Base-by-base conservation (phyloP, 2,888 invertebrate genomes). In the Patella caerulea region DNA sequence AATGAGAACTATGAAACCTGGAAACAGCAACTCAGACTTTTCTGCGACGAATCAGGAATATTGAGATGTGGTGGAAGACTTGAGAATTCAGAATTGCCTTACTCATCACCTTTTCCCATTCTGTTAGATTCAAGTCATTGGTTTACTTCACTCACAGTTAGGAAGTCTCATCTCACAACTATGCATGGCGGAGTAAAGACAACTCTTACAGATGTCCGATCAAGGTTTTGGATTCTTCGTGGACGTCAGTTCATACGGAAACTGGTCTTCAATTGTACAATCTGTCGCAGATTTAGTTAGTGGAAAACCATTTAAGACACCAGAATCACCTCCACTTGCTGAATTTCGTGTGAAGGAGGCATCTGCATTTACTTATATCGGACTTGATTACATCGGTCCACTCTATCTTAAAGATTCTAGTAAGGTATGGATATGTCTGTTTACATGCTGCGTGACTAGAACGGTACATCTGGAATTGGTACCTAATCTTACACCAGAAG, bases 381-480 rank as follows among this genome's bases (percentile, higher is more conserved):
- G 76, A 19, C 29, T 76, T 29, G 76, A 76, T 71, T 76, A 52
- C 76, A 76, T 59, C 29, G 72, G 76, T 29, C 56, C 52, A 29
- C 29, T 76, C 34, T 45, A 55, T 56, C 55, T 73, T n/a, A 76
- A 73, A 29, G 53, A 29, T 76, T 19, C 5, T 53, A 56, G 54
- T 34, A 29, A 19, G 17, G 11, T 52, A 73, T 54, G 72, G 45
- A 55, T 76, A 17, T 72, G 72, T 54, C 56, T 76, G 15, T 75
- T 71, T 11, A 75, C 75, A 14, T 75, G 75, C 54, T 65, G 69
- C 3, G 29, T 52, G 7, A 71, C 71, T 65, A 19, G 75, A 34
- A 71, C 52, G 11, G 75, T 75, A 5, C 75, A 75, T 71, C 45
- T 76, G 34, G 76, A 76, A 19, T 29, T 76, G 17, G 59, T 76